Conservation (phyloP, 2,113 vertebrate genomes). For the Catharus bicknelli region DNA sequence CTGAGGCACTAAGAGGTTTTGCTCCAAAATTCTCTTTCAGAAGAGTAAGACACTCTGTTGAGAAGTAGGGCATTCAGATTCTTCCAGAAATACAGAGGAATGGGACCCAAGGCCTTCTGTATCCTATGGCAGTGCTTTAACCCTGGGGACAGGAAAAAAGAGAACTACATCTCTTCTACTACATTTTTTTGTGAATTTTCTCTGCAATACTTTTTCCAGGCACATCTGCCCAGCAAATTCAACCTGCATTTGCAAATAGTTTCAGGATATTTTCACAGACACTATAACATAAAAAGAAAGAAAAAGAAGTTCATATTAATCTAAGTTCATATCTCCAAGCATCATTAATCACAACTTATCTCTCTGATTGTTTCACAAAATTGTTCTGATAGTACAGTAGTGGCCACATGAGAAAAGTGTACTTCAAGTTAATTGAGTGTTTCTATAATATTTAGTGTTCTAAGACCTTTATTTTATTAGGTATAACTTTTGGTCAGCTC, state of each 20-base stretch:
- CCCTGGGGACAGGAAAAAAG: not conserved
- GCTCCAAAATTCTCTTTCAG: not conserved
- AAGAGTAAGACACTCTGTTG: not conserved
- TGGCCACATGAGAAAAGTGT: not conserved
- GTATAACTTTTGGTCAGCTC: not conserved
- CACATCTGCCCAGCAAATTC: not conserved
- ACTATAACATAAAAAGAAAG: not conserved
- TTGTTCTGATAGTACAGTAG: not conserved
- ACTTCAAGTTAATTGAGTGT: conserved; percentile 16
- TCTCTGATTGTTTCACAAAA: not conserved
- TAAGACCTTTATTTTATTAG: not conserved
- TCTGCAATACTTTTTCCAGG: not conserved
- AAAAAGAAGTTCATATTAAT: not conserved
- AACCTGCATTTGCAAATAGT: conserved; percentile 2
- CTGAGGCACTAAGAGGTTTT: not conserved
- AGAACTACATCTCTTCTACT: not conserved
- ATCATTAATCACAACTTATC: not conserved
- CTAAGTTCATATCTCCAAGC: not conserved
- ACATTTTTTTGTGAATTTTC: not conserved
- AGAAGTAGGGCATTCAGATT: not conserved
- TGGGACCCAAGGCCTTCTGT: not conserved
- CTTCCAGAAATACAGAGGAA: not conserved
- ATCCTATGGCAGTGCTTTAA: not conserved
- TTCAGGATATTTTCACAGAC: conserved; percentile 15
- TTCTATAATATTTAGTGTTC: not conserved